Conservation (phyloP, 2,797 vertebrate species). For the Dallia pectoralis region DNA sequence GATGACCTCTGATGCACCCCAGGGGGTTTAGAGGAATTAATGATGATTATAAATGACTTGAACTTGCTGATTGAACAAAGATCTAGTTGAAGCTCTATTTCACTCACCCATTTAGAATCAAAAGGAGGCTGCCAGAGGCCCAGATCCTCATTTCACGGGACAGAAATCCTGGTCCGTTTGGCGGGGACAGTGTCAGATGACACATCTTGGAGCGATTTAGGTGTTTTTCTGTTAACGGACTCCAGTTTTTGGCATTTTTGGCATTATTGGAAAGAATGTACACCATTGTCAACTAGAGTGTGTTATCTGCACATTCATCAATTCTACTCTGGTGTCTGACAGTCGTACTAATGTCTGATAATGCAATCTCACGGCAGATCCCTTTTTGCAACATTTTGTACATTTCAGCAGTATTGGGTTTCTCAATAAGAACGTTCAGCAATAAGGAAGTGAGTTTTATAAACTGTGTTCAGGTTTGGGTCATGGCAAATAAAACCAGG, state of each 20-base stretch:
- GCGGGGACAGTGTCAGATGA: constrained; percentile 21
- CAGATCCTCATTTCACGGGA: constrained; percentile 9
- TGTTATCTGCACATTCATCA: background rate
- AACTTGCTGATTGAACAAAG: constrained; percentile 28
- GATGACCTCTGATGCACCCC: constrained; percentile 6
- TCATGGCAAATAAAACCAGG: constrained; percentile 13
- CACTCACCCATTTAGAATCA: background rate
- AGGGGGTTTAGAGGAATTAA: constrained; percentile 19
- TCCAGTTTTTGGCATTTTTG: constrained; percentile 27
- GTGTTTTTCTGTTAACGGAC: constrained; percentile 27
- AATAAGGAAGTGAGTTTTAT: background rate
- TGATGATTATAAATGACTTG: constrained; percentile 22
- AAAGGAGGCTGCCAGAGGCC: background rate
- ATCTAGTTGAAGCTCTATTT: constrained; percentile 1
- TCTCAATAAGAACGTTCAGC: constrained; percentile 4
- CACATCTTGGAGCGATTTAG: constrained; percentile 26
- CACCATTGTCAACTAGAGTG: constrained; percentile 3
- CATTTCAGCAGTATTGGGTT: constrained; percentile 11
- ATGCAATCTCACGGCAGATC: background rate
- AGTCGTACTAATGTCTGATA: background rate
- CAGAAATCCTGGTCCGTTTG: constrained; percentile 26
- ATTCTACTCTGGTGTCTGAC: constrained; percentile 16
- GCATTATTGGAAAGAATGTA: constrained; percentile 28
- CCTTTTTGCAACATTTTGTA: constrained; percentile 13
- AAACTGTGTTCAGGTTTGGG: constrained; percentile 5